Conservation (phyloP, 2,888 invertebrate species). For the Cataglyphis livida region DNA sequence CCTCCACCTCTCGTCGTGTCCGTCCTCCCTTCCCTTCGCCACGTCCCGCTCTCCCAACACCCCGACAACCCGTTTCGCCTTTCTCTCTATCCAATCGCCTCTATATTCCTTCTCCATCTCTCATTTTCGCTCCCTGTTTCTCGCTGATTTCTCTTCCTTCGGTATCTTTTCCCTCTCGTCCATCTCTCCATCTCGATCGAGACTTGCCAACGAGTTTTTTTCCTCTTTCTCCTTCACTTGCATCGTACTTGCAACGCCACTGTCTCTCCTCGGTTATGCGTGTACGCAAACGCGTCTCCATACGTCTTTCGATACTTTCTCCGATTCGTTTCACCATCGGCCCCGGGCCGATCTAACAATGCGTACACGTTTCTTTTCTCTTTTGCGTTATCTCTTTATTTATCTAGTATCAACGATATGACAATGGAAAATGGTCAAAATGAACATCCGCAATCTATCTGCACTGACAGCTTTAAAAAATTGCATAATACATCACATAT, state of each 20-base stretch:
- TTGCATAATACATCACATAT: not conserved
- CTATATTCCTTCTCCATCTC: slow-evolving; percentile 29
- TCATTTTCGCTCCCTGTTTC: slow-evolving; percentile 32
- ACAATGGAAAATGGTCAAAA: not conserved
- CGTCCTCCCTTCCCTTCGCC: slow-evolving; percentile 70
- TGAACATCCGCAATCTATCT: not conserved
- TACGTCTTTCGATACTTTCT: slow-evolving; percentile 23
- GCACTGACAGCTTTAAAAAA: not conserved
- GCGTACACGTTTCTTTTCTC: not conserved
- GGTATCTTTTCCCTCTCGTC: slow-evolving; percentile 29
- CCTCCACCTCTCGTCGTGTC: slow-evolving; percentile 69
- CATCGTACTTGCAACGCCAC: not conserved
- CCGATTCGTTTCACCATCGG: not conserved
- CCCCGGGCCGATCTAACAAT: too few species aligned
- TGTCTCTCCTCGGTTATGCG: not conserved
- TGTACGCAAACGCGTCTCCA: too few species aligned
- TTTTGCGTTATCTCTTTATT: slow-evolving; percentile 2
- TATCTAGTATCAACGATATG: not conserved
- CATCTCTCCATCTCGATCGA: slow-evolving; percentile 19
- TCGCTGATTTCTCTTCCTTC: slow-evolving; percentile 58
- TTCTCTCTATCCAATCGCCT: slow-evolving; percentile 52
- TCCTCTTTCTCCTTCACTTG: slow-evolving; percentile 25
- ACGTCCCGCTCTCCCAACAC: slow-evolving; percentile 56
- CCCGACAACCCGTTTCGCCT: slow-evolving; percentile 55
- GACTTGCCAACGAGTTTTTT: not conserved